Evolutionary conservation across 1,140 invertebrate species (phyloP).

Genomic region (Augochlora pura): DNA sequence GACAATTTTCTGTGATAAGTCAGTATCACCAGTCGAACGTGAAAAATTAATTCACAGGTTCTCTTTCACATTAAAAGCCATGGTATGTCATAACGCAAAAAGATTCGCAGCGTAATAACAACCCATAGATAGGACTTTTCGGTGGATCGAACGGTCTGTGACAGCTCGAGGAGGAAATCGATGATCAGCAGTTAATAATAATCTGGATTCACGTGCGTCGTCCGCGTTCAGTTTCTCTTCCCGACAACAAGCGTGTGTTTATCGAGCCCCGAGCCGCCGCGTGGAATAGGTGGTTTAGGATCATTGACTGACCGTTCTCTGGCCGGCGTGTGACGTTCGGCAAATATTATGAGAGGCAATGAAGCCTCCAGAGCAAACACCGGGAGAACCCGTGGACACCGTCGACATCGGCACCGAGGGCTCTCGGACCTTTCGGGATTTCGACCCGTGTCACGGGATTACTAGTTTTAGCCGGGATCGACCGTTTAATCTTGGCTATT

Average conservation of each 20-base stretch:
- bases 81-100: no score
- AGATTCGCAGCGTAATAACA: no score
- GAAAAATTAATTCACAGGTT: no score
- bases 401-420: slow-evolving; percentile 50
- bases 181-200: slow-evolving; percentile 1
- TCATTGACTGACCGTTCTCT: slow-evolving; percentile 65
- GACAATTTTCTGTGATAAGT: no score
- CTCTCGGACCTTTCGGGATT: slow-evolving; percentile 55
- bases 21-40: no score
- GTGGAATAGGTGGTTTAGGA: slow-evolving; percentile 55
- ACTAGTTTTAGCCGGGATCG: slow-evolving; percentile 63
- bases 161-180: no score
- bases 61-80: no score
- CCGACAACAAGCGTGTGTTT: neutral
- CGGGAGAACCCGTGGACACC: slow-evolving; percentile 46
- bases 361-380: slow-evolving; percentile 76
- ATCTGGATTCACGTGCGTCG: neutral
- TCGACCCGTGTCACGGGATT: slow-evolving; percentile 71
- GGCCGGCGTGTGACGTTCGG: slow-evolving; percentile 70
- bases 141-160: no score
- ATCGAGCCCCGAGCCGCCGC: slow-evolving; percentile 11
- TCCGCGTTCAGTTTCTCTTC: neutral
- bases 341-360: slow-evolving; percentile 80
- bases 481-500: slow-evolving; percentile 59
- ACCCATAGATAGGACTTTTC: no score